Percentiles rank a stretch among this genome's conserved stretches.
Evolutionary conservation across 2,797 vertebrate species (phyloP).

Genomic region (Corythornis leucogaster): DNA sequence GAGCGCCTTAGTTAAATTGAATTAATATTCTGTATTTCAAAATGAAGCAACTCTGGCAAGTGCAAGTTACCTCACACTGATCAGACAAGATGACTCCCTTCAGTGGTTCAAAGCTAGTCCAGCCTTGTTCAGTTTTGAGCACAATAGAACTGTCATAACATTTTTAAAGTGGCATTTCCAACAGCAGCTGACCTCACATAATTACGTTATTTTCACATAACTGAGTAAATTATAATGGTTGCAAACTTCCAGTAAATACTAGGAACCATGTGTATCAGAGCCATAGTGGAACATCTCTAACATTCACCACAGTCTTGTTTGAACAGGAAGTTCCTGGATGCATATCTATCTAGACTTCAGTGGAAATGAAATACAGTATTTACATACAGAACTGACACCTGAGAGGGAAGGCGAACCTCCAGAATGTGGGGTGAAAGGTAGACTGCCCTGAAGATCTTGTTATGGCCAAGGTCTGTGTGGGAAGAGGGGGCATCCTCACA

Average conservation of each 20-base stretch:
- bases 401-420: neutral
- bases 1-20: neutral
- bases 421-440: neutral
- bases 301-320: neutral
- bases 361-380: neutral
- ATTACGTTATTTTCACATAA: neutral
- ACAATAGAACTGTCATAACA: neutral
- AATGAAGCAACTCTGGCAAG: neutral
- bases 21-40: neutral
- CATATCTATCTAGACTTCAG: neutral
- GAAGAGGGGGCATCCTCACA: neutral
- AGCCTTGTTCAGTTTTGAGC: neutral
- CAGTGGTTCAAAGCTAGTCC: neutral
- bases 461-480: rapidly evolving
- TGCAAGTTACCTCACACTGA: neutral
- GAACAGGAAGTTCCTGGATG: neutral
- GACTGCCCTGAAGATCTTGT: neutral
- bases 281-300: neutral
- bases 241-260: neutral
- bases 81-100: neutral
- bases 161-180: neutral
- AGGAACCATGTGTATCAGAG: neutral
- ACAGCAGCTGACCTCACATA: neutral
- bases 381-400: neutral
- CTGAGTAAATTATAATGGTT: neutral